Evolutionary conservation across 2,797 vertebrate species (phyloP).

Genomic region (Zalophus californianus): DNA sequence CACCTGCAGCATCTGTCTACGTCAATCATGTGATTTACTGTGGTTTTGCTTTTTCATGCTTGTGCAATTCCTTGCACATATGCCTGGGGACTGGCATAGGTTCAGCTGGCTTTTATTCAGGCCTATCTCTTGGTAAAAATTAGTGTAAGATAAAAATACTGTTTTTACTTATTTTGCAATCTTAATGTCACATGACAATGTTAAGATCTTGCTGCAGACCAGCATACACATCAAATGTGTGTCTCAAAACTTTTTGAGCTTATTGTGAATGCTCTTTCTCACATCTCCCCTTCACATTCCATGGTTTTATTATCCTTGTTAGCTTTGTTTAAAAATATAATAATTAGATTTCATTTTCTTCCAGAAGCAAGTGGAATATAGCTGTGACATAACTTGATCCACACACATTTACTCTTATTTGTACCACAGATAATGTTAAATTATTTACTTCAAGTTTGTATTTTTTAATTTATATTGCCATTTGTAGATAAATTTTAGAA

Average conservation of each 20-base stretch:
- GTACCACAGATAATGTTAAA: constrained; percentile 90
- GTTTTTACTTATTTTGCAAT: constrained; percentile 61
- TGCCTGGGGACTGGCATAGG: constrained; percentile 40
- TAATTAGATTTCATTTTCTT: constrained; percentile 66
- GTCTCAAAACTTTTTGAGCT: constrained; percentile 52
- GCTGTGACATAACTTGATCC: constrained; percentile 30
- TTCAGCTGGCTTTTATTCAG: constrained; percentile 61
- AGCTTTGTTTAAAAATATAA: constrained; percentile 56
- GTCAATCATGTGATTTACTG: constrained; percentile 52
- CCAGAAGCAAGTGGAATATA: constrained; percentile 41
- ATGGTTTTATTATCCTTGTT: constrained; percentile 60
- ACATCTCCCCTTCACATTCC: constrained; percentile 37
- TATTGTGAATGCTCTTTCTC: constrained; percentile 54
- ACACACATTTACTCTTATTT: constrained; percentile 90
- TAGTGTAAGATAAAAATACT: constrained; percentile 67
- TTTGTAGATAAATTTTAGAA: constrained; percentile 87
- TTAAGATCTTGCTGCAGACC: constrained; percentile 42
- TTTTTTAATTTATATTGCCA: constrained; percentile 92
- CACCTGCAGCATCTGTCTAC: constrained; percentile 65
- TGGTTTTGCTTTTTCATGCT: constrained; percentile 31
- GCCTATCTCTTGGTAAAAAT: constrained; percentile 67
- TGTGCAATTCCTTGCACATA: constrained; percentile 48
- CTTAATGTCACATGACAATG: constrained; percentile 50
- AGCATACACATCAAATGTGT: constrained; percentile 34
- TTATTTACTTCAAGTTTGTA: constrained; percentile 89